These are phyloP conservation scores for Sarcophaga subvicina DNA, from an alignment of 2,888 invertebrate species.

Conservation along the genomic window DNA sequence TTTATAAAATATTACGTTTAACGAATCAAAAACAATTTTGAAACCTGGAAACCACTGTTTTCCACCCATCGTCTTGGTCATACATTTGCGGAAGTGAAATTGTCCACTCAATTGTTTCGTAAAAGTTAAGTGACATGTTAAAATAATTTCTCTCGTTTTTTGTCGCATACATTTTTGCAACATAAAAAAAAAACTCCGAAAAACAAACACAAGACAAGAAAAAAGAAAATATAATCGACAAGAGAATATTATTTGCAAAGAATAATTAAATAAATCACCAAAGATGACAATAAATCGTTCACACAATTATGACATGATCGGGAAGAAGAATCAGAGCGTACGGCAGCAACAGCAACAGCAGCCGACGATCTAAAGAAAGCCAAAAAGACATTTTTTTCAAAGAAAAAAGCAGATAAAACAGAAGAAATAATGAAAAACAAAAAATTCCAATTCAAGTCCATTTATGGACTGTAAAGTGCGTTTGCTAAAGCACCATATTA, in stretches of 20 bases:
- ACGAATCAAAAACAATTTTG: no score
- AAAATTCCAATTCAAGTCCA: constrained; percentile 7
- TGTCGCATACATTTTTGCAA: constrained; percentile 27
- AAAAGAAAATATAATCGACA: neutral
- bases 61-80: neutral
- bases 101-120: constrained; percentile 63
- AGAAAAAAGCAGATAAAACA: constrained; percentile 2
- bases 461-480: constrained; percentile 67
- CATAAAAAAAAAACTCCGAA: neutral
- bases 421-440: neutral
- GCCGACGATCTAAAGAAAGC: constrained; percentile 14
- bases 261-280: constrained; percentile 74
- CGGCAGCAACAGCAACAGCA: constrained; percentile 26
- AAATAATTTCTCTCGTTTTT: constrained; percentile 42
- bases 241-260: constrained; percentile 26
- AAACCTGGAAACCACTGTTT: constrained; percentile 37
- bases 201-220: neutral
- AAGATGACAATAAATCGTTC: constrained; percentile 79
- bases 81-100: constrained; percentile 63
- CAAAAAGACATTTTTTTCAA: constrained; percentile 45
- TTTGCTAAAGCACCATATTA: constrained; percentile 61
- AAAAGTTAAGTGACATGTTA: constrained; percentile 62
- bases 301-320: constrained; percentile 76
- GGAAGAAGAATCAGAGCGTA: constrained; percentile 62
- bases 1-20: neutral